phyloP scores from a whole-genome alignment of 2,113 vertebrate genomes.

The Tachysurus vachellii region DNA sequence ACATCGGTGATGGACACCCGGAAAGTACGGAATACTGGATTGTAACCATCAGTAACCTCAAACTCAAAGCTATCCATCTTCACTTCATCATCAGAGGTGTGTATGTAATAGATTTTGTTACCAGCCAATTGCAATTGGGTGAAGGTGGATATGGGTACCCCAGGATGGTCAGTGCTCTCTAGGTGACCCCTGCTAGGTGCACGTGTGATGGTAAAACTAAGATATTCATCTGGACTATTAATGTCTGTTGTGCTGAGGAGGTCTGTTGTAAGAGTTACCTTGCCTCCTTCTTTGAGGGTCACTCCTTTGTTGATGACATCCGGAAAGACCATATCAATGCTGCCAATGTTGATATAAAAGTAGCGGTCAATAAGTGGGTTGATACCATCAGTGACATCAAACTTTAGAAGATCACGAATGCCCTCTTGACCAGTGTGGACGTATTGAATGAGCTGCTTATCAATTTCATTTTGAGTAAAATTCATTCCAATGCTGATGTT shows the following conservation, averaged over 20 bases:
- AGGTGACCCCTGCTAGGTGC: constrained; percentile 88
- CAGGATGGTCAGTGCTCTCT: constrained; percentile 87
- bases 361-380: constrained; percentile 94
- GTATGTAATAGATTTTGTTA: constrained; percentile 93
- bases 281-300: constrained; percentile 90
- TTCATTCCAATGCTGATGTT: constrained; percentile 91
- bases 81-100: constrained; percentile 91
- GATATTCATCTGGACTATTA: constrained; percentile 92
- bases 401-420: constrained; percentile 92
- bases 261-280: constrained; percentile 89
- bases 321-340: constrained; percentile 89
- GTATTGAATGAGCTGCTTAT: constrained; percentile 83
- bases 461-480: constrained; percentile 90
- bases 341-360: constrained; percentile 90
- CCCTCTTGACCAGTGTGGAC: constrained; percentile 85
- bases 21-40: constrained; percentile 93
- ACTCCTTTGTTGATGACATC: constrained; percentile 93
- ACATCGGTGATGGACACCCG: constrained; percentile 91
- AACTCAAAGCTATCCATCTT: constrained; percentile 98
- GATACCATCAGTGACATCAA: constrained; percentile 92
- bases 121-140: constrained; percentile 93
- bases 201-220: constrained; percentile 91
- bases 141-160: constrained; percentile 84
- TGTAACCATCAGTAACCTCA: constrained; percentile 92
- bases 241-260: constrained; percentile 92